Conservation (phyloP, 2,113 vertebrate species). For the Aegotheles bennettii region DNA sequence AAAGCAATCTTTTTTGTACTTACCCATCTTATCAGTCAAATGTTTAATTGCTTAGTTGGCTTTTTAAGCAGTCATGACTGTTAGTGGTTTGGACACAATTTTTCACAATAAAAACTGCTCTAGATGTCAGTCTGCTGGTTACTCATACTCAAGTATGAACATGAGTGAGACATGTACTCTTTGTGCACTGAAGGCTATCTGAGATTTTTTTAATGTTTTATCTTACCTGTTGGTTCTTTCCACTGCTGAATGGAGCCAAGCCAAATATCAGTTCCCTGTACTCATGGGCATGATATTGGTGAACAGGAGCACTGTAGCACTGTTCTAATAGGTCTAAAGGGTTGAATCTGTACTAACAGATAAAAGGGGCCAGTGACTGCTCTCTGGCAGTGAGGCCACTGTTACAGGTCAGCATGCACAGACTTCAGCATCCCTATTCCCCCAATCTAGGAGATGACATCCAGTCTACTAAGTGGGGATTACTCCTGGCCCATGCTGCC, state of each 20-base stretch:
- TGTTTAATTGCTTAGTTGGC: background rate
- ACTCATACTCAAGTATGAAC: background rate
- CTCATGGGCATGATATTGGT: background rate
- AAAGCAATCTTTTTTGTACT: background rate
- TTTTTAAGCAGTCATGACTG: background rate
- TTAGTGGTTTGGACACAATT: background rate
- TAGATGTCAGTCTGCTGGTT: background rate
- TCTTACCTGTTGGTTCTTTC: background rate
- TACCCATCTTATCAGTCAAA: background rate
- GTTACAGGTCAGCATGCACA: fast-evolving
- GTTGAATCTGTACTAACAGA: background rate
- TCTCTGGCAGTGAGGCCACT: background rate
- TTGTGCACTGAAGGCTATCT: fast-evolving
- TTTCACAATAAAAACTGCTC: background rate
- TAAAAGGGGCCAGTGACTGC: background rate
- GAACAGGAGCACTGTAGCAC: background rate
- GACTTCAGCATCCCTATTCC: fast-evolving
- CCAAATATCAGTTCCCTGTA: background rate
- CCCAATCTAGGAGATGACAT: background rate
- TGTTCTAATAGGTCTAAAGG: background rate
- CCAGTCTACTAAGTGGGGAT: background rate
- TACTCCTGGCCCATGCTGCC: background rate
- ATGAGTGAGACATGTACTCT: background rate
- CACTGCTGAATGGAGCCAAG: background rate
- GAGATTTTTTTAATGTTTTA: background rate